These are phyloP conservation scores for Grammatotria lemairii DNA, from an alignment of 2,113 vertebrate genomes.

Conservation along the genomic window DNA sequence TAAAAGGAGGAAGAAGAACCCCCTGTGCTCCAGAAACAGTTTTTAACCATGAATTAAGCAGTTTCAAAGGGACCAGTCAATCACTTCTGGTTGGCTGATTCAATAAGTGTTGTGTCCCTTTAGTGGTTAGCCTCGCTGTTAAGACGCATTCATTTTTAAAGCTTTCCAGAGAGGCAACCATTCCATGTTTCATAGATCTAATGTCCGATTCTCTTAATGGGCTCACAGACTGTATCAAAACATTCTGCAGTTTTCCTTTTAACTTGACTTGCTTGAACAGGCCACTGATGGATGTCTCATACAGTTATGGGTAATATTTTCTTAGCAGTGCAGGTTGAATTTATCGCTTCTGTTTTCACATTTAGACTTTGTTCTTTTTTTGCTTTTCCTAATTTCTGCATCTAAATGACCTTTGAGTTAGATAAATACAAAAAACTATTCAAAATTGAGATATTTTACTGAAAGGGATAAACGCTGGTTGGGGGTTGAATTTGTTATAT, in stretches of 20 bases:
- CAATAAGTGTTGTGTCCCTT: slow-evolving; percentile 59
- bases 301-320: slow-evolving; percentile 4
- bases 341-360: background rate
- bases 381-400: background rate
- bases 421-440: background rate
- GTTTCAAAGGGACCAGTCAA: slow-evolving; percentile 63
- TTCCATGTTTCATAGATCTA: slow-evolving; percentile 54
- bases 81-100: slow-evolving; percentile 63
- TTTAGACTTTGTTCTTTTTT: background rate
- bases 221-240: slow-evolving; percentile 48
- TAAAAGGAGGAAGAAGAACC: slow-evolving; percentile 28
- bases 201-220: slow-evolving; percentile 56
- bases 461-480: background rate
- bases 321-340: background rate
- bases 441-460: background rate
- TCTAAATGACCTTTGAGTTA: background rate
- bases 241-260: slow-evolving; percentile 44
- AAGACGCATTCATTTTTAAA: slow-evolving; percentile 60
- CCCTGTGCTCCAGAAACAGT: slow-evolving; percentile 29
- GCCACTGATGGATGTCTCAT: slow-evolving; percentile 17
- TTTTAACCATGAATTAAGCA: slow-evolving; percentile 57
- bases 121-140: slow-evolving; percentile 53
- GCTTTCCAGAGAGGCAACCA: slow-evolving; percentile 44
- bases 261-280: slow-evolving; percentile 30
- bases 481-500: background rate